Evolutionary conservation across 2,113 vertebrate genomes (phyloP), one percentile per base, ranked within the genome.

Genomic region (Muntiacus muntjak): DNA sequence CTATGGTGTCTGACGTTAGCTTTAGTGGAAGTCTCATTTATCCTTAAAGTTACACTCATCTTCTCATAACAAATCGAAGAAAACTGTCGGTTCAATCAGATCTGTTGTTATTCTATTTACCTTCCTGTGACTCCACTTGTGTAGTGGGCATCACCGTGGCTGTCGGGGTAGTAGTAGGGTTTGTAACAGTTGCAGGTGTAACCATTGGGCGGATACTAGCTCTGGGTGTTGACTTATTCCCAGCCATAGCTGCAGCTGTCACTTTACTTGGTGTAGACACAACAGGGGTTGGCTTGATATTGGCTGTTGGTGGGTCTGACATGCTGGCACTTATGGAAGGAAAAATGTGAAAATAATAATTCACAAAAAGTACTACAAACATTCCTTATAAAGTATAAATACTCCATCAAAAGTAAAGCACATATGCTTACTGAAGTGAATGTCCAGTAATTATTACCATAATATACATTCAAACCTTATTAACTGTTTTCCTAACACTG

Each of bases 111-210:
- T 43, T 79, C 74, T 8, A 76, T 98, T 95, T 96, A 99, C 99
- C 99, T 99, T 99, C 99, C 92, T 99, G 99, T 6, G 99, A 99
- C 96, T 99, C 99, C 98, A 99, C 99, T 94, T 99, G 99, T 28
- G 99, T 99, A 55, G 99, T 99, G 52, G 99, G 99, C 99, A 99
- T 99, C 92, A 99, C 99, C 0, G 99, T 99, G 52, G 99, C 99
- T 5, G 99, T 99, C 62, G 99, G 99, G 9, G 99, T 99, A 11
- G 98, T 99, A 55, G 99, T 99, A 52, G 99, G 99, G 16, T 99
- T 99, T 82, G 99, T 99, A 17, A 99, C 99, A 2, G 99, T 99
- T 4, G 99, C 99, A 82, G 99, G 99, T 54, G 99, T 99, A 87
- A 99, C 99, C 99, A 99, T 99, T 1, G 99, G 99, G 92, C 99